Conservation (phyloP, 1,140 invertebrate genomes). For the Drosophila ambigua region DNA sequence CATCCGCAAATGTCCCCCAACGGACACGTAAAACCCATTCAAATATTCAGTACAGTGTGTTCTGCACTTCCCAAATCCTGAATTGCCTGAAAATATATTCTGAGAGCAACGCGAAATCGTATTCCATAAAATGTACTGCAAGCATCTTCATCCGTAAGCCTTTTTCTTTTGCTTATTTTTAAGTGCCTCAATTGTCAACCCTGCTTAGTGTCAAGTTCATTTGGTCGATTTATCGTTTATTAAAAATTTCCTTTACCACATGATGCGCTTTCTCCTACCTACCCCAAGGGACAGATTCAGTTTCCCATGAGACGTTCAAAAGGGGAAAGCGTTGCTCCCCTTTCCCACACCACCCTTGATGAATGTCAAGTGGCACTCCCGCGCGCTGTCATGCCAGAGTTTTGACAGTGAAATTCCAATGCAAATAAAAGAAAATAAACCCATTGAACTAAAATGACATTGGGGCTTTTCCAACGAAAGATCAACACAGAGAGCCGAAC, state of each 20-base stretch:
- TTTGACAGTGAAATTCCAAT: conserved; percentile 62
- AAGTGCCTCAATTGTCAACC: conserved; percentile 50
- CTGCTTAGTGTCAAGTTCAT: conserved; percentile 20
- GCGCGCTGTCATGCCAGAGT: conserved; percentile 24
- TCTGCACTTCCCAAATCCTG: too few species aligned
- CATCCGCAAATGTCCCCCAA: conserved; percentile 57
- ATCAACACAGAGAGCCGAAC: conserved; percentile 36
- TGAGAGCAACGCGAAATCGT: not conserved
- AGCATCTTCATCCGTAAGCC: conserved; percentile 21
- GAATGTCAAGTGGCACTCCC: conserved; percentile 32
- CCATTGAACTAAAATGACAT: conserved; percentile 36
- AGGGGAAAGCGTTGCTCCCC: too few species aligned
- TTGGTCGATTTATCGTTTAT: conserved; percentile 46
- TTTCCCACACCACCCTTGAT: too few species aligned
- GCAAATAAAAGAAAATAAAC: conserved; percentile 51
- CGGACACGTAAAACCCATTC: conserved; percentile 56
- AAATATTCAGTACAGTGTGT: conserved; percentile 1
- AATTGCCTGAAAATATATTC: too few species aligned
- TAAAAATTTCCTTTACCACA: conserved; percentile 2
- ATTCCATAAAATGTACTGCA: conserved; percentile 12
- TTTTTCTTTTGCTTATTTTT: conserved; percentile 29
- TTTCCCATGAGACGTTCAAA: not conserved
- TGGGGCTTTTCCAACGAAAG: conserved; percentile 55
- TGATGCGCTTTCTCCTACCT: not conserved
- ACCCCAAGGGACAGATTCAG: conserved; percentile 11